Evolutionary conservation across 1,140 invertebrate species (phyloP).

Genomic region (Cardiocondyla obscurior): DNA sequence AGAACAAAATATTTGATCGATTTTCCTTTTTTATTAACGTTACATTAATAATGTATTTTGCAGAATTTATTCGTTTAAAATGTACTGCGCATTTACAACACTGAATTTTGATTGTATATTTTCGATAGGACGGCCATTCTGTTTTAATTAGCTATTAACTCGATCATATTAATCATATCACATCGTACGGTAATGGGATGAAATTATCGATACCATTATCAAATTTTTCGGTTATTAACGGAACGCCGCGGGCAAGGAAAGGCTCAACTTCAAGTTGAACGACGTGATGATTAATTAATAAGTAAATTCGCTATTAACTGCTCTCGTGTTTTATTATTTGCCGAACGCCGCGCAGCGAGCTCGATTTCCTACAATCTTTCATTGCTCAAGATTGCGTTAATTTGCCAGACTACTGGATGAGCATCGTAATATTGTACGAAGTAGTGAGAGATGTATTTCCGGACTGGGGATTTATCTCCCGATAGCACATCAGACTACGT

Average conservation of each 20-base stretch:
- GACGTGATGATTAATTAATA: neutral
- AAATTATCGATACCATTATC: constrained; percentile 1
- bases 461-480: neutral
- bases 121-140: neutral
- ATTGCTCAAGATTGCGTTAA: neutral
- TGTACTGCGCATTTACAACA: neutral
- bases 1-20: neutral
- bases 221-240: constrained; percentile 6
- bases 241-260: neutral
- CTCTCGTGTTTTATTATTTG: neutral
- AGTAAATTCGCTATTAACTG: neutral
- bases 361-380: neutral
- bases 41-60: neutral
- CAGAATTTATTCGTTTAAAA: neutral
- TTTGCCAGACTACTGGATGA: neutral
- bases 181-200: neutral
- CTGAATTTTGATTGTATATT: constrained; percentile 6
- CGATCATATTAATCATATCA: neutral
- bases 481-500: neutral
- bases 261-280: neutral
- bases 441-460: neutral
- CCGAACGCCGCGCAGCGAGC: too few relatives aligned
- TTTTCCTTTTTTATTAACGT: constrained; percentile 6
- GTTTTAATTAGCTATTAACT: constrained; percentile 11
- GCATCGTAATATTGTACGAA: neutral